These are phyloP conservation scores for Doryteuthis pealeii DNA, from an alignment of 1,140 invertebrate genomes.

Conservation along the genomic window DNA sequence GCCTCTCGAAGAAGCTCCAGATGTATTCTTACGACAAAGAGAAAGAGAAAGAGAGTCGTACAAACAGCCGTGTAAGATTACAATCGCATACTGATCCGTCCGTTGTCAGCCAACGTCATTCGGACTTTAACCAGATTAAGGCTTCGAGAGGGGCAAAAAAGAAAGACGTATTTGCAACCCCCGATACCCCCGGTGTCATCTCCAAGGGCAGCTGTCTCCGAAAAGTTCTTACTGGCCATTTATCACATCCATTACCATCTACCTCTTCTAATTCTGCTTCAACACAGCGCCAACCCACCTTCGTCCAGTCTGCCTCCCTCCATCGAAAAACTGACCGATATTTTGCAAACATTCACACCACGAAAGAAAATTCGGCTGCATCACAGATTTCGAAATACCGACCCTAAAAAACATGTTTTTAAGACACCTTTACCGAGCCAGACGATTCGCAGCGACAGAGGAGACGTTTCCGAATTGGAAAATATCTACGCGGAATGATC, in stretches of 20 bases:
- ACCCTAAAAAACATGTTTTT: neutral
- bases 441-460: neutral
- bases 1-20: no score
- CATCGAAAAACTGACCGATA: neutral
- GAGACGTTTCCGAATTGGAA: neutral
- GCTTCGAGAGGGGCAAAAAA: neutral
- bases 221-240: neutral
- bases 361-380: neutral
- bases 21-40: no score
- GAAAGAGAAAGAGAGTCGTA: no score
- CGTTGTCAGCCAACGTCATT: no score
- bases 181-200: neutral
- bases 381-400: neutral
- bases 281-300: neutral
- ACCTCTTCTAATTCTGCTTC: neutral
- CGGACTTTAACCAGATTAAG: neutral
- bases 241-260: neutral
- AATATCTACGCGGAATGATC: slow-evolving; percentile 6
- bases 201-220: neutral
- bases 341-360: neutral
- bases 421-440: neutral
- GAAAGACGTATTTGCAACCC: neutral
- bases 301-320: neutral
- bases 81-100: no score
- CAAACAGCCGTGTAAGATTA: no score